Base-by-base conservation (phyloP, 1,140 invertebrate species). In the Lepidurus arcticus region DNA sequence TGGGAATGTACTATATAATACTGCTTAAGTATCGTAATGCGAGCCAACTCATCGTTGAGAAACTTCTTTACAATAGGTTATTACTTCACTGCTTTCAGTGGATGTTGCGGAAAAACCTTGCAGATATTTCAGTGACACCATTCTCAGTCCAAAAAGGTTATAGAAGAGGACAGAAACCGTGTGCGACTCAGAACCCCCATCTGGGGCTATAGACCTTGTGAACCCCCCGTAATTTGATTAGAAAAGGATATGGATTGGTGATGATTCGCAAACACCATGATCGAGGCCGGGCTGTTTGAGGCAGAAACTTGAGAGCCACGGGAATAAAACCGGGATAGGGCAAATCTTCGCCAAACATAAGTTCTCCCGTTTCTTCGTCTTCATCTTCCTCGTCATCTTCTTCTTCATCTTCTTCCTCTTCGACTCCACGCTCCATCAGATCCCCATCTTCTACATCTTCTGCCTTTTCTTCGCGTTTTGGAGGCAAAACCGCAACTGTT, bases 231-330 rank as follows among this genome's bases (percentile, higher is more conserved):
- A 21, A 65, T 65, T 65, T 65, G 53, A 13, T 65, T 13, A 65
- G 53, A 91, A 97, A 97, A 97, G 95, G 95, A 97, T 97, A 97
- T 97, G 95, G 95, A 92, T 97, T 98, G 74, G 95, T 97, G 86
- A 98, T 97, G 86, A 97, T 92, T 81, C 90, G 91, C 81, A 99
- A 90, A 87, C 96, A 98, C 92, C 92, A 94, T 86, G 91, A 94
- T 83, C 96, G 89, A 44, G 95, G 92, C 77, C 90, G 87, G 78
- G 94, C 93, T 53, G 89, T 92, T 85, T 99, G 97, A 43, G 92
- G 91, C 79, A 99, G 87, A 83, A 94, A 96, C 81, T 90, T 89
- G 79, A 98, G 86, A 53, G 92, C 90, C 73, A 94, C 87, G 44
- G 93, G 91, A 21, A 92, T 90, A 85, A 97, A 97, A 73, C 94